Evolutionary conservation across 2,888 invertebrate species (phyloP), one percentile per base, ranked within the genome.

Genomic region (Griposia aprilina): DNA sequence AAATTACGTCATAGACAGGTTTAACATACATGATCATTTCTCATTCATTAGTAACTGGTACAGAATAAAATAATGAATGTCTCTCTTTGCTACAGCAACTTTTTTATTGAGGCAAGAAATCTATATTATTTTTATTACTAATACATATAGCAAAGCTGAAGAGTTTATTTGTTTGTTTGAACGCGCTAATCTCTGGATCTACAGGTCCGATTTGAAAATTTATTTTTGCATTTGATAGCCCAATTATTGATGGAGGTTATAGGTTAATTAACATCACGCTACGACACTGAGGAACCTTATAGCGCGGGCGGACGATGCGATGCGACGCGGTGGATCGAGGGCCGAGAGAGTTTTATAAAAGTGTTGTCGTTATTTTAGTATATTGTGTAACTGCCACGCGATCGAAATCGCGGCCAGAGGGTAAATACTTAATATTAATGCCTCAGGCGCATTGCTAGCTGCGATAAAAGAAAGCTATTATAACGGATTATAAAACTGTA

Each of bases 401-500:
- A 36, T 13, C 36, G 13, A 63, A 63, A 23, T 13, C 10, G 2
- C 11, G 10, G n/a, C 2, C 30, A 30, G 30, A 26, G 10, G 15
- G 30, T 30, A 60, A 60, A 10, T 30, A 30, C 1, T 66, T 66
- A 26, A 48, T 26, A 67, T 26, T 26, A n/a, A 6, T 20, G 10
- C 15, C 36, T 77, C 20, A 26, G 11, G 45, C 45, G 4, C 41
- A 67, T 68, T 48, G 11, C 36, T 45, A 50, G 20, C 41, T 63
- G 13, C 17, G 15, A 68, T 65, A 71, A 72, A 74, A 69, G 67
- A 79, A 84, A 72, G 69, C 15, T 20, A 52, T 66, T 71, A 26
- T 75, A 76, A 78, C 87, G 87, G 78, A 78, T 84, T 72, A 74
- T 59, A 62, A 65, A 78, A 73, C 63, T 55, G 78, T 77, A 59